phyloP scores from a whole-genome alignment of 2,797 vertebrate species.

The Gallinago stenura region DNA sequence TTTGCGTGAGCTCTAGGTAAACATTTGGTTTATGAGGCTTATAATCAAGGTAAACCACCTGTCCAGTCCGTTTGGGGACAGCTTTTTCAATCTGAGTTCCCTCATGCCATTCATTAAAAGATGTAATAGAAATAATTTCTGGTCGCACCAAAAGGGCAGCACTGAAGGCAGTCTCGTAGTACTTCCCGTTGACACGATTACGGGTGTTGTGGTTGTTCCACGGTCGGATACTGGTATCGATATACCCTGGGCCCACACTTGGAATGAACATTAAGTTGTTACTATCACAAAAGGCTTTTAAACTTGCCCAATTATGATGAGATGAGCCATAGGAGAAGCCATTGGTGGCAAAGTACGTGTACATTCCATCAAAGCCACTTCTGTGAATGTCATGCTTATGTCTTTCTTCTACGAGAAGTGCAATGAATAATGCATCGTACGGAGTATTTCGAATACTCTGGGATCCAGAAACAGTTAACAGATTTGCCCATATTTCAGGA shows the following conservation, averaged over 20 bases:
- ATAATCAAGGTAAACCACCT: conserved; percentile 90
- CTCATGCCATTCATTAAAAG: conserved; percentile 99
- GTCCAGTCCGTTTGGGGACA: conserved; percentile 86
- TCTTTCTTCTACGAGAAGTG: conserved; percentile 93
- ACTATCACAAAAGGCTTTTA: conserved; percentile 91
- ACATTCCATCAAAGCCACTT: conserved; percentile 94
- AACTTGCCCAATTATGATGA: conserved; percentile 90
- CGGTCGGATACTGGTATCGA: conserved; percentile 92
- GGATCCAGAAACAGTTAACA: conserved; percentile 87
- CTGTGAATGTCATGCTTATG: conserved; percentile 90
- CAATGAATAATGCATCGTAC: conserved; percentile 92
- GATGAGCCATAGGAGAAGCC: conserved; percentile 97
- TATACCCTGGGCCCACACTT: conserved; percentile 94
- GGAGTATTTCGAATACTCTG: conserved; percentile 88
- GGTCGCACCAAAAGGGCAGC: conserved; percentile 87
- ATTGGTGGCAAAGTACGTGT: conserved; percentile 97
- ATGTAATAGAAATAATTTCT: conserved; percentile 92
- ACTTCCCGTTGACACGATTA: conserved; percentile 94
- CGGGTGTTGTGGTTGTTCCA: conserved; percentile 96
- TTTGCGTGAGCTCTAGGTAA: conserved; percentile 93
- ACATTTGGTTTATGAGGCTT: conserved; percentile 89
- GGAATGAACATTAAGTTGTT: conserved; percentile 93
- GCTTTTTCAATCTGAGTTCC: conserved; percentile 97
- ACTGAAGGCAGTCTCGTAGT: conserved; percentile 91
- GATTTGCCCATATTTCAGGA: conserved; percentile 90